A percentile compares a stretch with the other conserved stretches of the same genome.
These are phyloP conservation scores for Himantopus leucocephalus DNA, from an alignment of 2,113 vertebrate species.

Conservation along the genomic window DNA sequence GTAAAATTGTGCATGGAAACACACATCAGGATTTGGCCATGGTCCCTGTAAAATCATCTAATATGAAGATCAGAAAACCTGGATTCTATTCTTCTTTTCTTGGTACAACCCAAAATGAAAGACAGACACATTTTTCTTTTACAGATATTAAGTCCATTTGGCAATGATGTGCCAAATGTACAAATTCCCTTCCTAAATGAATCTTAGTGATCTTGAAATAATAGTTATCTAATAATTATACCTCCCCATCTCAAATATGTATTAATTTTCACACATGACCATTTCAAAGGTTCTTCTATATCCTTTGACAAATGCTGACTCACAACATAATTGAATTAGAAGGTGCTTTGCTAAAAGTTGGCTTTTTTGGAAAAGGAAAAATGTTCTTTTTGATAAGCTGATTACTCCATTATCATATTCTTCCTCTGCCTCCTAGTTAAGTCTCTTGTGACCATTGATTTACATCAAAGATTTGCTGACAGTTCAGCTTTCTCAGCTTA, in stretches of 20 bases:
- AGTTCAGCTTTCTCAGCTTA: conserved; percentile 48
- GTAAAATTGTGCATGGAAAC: neutral
- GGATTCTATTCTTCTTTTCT: neutral
- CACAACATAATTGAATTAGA: conserved; percentile 5
- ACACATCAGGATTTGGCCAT: neutral
- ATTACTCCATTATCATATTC: conserved; percentile 13
- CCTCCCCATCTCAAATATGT: neutral
- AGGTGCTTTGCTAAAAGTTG: neutral
- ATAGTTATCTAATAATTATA: neutral
- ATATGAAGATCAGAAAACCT: neutral
- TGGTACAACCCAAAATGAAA: neutral
- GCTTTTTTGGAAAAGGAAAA: conserved; percentile 36
- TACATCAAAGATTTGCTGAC: conserved; percentile 64
- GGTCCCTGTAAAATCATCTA: neutral
- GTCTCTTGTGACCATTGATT: conserved; percentile 49
- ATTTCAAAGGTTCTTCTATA: neutral
- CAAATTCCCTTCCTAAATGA: neutral
- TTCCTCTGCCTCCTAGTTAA: neutral
- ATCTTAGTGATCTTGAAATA: neutral
- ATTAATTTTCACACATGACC: neutral
- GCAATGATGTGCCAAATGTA: neutral
- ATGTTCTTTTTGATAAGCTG: conserved; percentile 29
- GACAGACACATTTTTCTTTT: neutral
- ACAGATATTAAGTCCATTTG: neutral
- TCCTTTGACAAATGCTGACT: conserved; percentile 44